Percentiles rank a stretch among this genome's conserved stretches.
phyloP scores from a whole-genome alignment of 1,140 invertebrate genomes.

The Pseudomyrmex gracilis region DNA sequence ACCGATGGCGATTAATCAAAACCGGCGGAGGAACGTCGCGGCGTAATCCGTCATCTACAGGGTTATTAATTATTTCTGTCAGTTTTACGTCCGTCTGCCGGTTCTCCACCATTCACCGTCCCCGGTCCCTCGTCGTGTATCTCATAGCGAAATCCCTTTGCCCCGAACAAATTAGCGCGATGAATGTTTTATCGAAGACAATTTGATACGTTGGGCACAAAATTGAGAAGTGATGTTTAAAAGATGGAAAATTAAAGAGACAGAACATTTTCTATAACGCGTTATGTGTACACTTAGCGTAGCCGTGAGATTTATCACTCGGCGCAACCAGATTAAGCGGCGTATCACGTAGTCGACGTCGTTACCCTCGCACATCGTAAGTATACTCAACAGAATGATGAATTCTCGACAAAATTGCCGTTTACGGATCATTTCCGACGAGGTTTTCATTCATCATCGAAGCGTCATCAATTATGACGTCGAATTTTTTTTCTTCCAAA shows the following conservation, averaged over 20 bases:
- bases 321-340: conserved; percentile 18
- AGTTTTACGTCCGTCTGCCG: conserved; percentile 37
- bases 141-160: neutral
- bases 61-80: conserved; percentile 58
- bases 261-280: neutral
- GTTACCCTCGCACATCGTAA: conserved; percentile 21
- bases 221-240: conserved; percentile 8
- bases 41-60: conserved; percentile 44
- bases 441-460: conserved; percentile 10
- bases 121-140: neutral
- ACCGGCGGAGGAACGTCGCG: neutral
- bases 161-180: conserved; percentile 39
- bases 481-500: neutral
- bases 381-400: conserved; percentile 2
- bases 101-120: neutral
- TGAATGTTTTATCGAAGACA: conserved; percentile 33
- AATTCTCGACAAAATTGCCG: conserved; percentile 30
- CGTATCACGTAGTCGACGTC: conserved; percentile 26
- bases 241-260: neutral
- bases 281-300: neutral
- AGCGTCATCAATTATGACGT: neutral
- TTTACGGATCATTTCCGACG: conserved; percentile 1
- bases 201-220: conserved; percentile 1
- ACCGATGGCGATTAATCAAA: conserved; percentile 47
- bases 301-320: conserved; percentile 2